A percentile compares a stretch with the other conserved stretches of the same genome.
phyloP scores from a whole-genome alignment of 2,113 vertebrate genomes.

The Eptesicus fuscus region DNA sequence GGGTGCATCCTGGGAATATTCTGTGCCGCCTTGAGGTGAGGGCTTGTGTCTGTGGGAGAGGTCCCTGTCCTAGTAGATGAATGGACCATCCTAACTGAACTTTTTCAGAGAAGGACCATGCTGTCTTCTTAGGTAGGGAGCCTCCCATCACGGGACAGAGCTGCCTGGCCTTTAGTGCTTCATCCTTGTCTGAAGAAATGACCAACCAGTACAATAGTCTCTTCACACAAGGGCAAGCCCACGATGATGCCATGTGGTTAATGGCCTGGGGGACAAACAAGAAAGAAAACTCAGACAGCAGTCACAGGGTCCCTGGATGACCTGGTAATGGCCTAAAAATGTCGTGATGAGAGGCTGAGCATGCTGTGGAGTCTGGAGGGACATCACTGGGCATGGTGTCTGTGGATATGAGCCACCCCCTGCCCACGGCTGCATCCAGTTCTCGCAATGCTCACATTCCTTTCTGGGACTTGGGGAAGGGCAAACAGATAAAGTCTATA shows the following conservation, averaged over 20 bases:
- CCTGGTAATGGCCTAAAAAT: conserved; percentile 98
- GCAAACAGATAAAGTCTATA: conserved; percentile 97
- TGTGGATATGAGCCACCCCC: conserved; percentile 95
- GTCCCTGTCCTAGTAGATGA: too few species aligned
- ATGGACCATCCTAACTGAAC: too few species aligned
- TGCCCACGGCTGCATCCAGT: conserved; percentile 93
- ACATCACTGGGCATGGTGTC: conserved; percentile 98
- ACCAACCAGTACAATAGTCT: conserved; percentile 93
- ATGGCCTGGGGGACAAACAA: conserved; percentile 95
- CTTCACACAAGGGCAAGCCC: conserved; percentile 98
- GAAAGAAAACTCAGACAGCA: conserved; percentile 93
- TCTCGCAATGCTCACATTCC: conserved; percentile 97
- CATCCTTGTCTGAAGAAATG: conserved; percentile 63
- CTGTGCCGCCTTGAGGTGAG: too few species aligned
- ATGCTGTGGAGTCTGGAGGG: conserved; percentile 97
- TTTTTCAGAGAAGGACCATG: too few species aligned
- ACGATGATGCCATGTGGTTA: conserved; percentile 98
- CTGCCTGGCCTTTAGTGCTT: conserved; percentile 1
- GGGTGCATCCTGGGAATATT: too few species aligned
- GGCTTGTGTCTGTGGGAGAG: too few species aligned
- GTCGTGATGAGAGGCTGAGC: conserved; percentile 94
- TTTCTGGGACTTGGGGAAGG: conserved; percentile 96
- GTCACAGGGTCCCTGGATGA: conserved; percentile 96
- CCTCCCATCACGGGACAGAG: conserved; percentile 10
- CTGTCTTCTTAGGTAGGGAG: too few species aligned